Conservation (phyloP, 2,888 invertebrate species). For the Syritta pipiens region DNA sequence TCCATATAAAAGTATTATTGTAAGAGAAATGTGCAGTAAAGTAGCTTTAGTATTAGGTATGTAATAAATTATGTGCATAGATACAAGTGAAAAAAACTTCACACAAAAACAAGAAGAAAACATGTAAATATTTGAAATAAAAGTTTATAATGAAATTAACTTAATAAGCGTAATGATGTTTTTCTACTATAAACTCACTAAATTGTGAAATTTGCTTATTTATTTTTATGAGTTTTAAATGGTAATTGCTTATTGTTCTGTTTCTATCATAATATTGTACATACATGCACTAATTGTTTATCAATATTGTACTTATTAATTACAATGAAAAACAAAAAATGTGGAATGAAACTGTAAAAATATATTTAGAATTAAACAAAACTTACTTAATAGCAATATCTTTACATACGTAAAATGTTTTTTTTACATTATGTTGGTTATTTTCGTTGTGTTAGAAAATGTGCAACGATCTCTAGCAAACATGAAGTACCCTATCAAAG, state of each 20-base stretch:
- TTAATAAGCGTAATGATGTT: conserved; percentile 30
- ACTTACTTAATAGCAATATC: too few relatives aligned
- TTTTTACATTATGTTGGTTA: too few relatives aligned
- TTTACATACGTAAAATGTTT: too few relatives aligned
- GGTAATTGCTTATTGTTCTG: neutral
- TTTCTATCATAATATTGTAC: neutral
- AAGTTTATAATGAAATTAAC: conserved; percentile 12
- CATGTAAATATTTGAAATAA: conserved; percentile 37
- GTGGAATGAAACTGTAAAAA: too few relatives aligned
- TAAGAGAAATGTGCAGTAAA: conserved; percentile 57
- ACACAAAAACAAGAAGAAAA: neutral
- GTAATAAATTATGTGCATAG: neutral
- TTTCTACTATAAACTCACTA: conserved; percentile 29
- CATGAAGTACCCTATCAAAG: too few relatives aligned
- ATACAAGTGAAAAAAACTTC: neutral
- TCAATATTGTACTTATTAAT: too few relatives aligned
- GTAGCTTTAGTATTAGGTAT: conserved; percentile 24
- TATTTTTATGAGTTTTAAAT: conserved; percentile 23
- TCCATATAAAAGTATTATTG: conserved; percentile 41
- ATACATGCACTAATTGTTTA: neutral
- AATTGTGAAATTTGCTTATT: conserved; percentile 26
- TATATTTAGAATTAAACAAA: too few relatives aligned
- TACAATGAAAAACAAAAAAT: too few relatives aligned
- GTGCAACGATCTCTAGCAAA: too few relatives aligned
- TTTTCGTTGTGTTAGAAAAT: too few relatives aligned